Conservation (phyloP, 2,888 invertebrate genomes). For the Leptopterna dolabrata region DNA sequence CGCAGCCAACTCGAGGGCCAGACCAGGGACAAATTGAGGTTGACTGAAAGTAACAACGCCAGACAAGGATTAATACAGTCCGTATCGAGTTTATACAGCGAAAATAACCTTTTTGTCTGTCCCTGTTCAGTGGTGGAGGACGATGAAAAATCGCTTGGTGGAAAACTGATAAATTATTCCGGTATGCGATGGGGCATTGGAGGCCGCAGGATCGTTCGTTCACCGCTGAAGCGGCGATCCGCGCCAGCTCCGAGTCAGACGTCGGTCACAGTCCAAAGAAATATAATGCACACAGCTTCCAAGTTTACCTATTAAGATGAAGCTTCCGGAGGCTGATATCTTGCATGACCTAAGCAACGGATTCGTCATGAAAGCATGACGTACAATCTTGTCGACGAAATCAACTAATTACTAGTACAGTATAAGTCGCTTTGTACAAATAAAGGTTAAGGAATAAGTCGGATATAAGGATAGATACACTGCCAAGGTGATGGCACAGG, state of each 20-base stretch:
- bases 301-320: too few species aligned
- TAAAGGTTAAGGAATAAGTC: too few species aligned
- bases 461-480: too few species aligned
- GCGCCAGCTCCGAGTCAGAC: neutral
- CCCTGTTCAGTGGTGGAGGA: neutral
- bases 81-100: neutral
- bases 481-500: too few species aligned
- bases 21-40: conserved; percentile 30
- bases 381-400: too few species aligned
- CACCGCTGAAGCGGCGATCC: neutral
- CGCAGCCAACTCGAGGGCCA: neutral
- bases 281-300: neutral
- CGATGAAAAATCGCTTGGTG: neutral
- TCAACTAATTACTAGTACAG: too few species aligned
- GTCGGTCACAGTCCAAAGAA: neutral
- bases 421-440: too few species aligned
- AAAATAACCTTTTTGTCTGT: neutral
- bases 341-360: too few species aligned
- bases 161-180: neutral
- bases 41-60: conserved; percentile 13
- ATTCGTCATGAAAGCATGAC: too few species aligned
- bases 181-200: neutral
- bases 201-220: neutral
- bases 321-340: too few species aligned
- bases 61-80: conserved; percentile 40